Conservation (phyloP, 2,113 vertebrate genomes). For the Natator depressus region DNA sequence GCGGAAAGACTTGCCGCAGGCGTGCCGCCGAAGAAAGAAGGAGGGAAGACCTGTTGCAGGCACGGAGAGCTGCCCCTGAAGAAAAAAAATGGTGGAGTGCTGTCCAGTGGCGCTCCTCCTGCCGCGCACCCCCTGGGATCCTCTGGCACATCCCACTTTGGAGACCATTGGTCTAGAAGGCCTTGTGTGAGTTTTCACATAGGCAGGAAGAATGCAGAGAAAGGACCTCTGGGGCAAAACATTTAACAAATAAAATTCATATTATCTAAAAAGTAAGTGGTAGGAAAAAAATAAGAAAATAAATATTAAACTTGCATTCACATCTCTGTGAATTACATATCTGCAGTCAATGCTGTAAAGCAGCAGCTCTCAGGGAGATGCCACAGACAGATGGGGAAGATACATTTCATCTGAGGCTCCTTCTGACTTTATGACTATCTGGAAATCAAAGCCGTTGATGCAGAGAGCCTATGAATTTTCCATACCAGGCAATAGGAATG, state of each 20-base stretch:
- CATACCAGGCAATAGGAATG: background rate
- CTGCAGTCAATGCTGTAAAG: background rate
- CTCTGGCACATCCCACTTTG: too few species aligned
- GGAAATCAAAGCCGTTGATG: background rate
- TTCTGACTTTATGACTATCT: background rate
- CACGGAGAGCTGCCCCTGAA: too few species aligned
- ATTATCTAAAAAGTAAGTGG: background rate
- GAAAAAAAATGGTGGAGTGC: too few species aligned
- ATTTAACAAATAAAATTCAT: background rate
- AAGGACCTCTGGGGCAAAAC: background rate
- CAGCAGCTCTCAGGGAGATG: background rate
- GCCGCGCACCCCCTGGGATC: too few species aligned
- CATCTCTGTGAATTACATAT: background rate
- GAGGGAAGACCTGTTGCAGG: too few species aligned
- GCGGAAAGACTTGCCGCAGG: too few species aligned
- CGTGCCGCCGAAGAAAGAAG: too few species aligned
- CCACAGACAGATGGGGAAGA: background rate
- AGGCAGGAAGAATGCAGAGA: background rate
- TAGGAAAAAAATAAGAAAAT: background rate
- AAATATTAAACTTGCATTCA: background rate
- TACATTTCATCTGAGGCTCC: background rate
- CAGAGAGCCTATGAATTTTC: conserved; percentile 20
- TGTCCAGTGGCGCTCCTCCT: too few species aligned
- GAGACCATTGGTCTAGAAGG: background rate
- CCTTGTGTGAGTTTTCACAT: background rate